Evolutionary conservation across 2,797 vertebrate genomes (phyloP), one percentile per base, ranked within the genome.

Genomic region (Diceros bicornis): DNA sequence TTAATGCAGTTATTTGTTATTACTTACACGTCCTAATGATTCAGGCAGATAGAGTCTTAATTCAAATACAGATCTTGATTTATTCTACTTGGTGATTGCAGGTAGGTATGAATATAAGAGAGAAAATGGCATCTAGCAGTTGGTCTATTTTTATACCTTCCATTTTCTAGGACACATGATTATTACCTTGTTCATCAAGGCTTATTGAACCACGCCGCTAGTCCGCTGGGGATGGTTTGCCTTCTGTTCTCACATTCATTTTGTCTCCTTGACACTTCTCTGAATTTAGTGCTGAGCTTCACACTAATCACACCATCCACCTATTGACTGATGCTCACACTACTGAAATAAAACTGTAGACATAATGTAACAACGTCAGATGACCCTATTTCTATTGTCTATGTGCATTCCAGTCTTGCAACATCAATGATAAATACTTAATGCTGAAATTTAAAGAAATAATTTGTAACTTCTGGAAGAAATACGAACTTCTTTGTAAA

Each of bases 211-310:
- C 52, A 82, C 61, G 27, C 62, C 14, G 32, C 88, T 84, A 32
- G 52, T 64, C 27, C 44, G 57, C 47, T 77, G 83, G 44, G 92
- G 44, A 57, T 69, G 20, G 32, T 82, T 97, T 64, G 17, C 37
- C 57, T 95, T 96, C 57, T 94, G 9, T 92, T 87, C n/a, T 69
- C 50, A 95, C 79, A 83, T 84, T 94, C 64, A 85, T 86, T 87
- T 69, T 96, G 57, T 90, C 32, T 92, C 50, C 82, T 91, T 82
- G 55, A 41, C 75, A 83, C 41, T 17, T 78, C 57, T 78, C 47
- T 90, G 86, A 92, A 87, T 94, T 92, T 90, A 83, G 27, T 84
- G n/a, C 69, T 78, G 89, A 94, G 79, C 2, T 81, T 95, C 61
- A 95, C 3, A 62, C 78, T 92, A 95, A 89, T 94, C 55, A 75